Percentiles rank a stretch among this genome's conserved stretches.
These are phyloP conservation scores for Seira musarum DNA, from an alignment of 2,888 invertebrate species.

Conservation along the genomic window DNA sequence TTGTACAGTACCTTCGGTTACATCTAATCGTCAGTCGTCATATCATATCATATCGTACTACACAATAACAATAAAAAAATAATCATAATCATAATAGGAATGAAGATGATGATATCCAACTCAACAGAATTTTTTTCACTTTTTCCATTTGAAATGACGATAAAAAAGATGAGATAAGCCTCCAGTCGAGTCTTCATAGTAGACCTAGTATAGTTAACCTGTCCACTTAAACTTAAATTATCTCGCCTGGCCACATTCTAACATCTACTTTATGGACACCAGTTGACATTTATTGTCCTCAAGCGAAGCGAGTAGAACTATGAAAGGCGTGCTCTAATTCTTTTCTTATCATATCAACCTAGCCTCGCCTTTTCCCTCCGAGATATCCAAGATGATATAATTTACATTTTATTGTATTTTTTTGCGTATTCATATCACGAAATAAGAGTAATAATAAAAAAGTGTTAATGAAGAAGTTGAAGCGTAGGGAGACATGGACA, in stretches of 20 bases:
- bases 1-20: too few relatives aligned
- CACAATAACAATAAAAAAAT: conserved; percentile 33
- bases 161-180: neutral
- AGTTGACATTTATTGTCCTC: conserved; percentile 56
- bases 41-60: neutral
- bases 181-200: neutral
- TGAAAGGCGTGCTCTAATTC: conserved; percentile 49
- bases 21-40: too few relatives aligned
- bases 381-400: too few relatives aligned
- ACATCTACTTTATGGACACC: conserved; percentile 49
- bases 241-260: conserved; percentile 58
- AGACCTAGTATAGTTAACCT: conserved; percentile 45
- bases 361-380: conserved; percentile 3
- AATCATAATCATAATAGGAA: conserved; percentile 41
- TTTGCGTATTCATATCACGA: too few relatives aligned
- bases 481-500: too few relatives aligned
- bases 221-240: conserved; percentile 60
- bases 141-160: neutral
- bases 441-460: too few relatives aligned
- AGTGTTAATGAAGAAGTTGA: conserved; percentile 55
- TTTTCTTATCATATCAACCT: conserved; percentile 7
- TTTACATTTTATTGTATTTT: too few relatives aligned
- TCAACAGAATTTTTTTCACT: neutral
- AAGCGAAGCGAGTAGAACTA: conserved; percentile 35
- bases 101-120: conserved; percentile 18